Conservation (phyloP, 2,797 vertebrate species). For the Brachyrhaphis roseni region DNA sequence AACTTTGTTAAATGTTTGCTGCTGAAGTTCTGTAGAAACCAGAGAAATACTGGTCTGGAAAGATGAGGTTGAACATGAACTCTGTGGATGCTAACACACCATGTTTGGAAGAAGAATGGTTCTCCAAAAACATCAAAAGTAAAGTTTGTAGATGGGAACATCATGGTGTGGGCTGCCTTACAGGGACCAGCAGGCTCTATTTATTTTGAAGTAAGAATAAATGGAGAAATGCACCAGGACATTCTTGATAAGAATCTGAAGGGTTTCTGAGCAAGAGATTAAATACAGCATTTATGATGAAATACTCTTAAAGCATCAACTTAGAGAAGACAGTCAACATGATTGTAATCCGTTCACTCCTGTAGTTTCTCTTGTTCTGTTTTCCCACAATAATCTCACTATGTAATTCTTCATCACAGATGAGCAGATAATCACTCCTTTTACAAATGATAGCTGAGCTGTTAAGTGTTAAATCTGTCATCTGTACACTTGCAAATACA, state of each 20-base stretch:
- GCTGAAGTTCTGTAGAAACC: not conserved
- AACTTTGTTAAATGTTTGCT: not conserved
- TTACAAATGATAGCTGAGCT: constrained; percentile 2
- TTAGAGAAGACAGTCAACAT: not conserved
- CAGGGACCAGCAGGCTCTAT: not conserved
- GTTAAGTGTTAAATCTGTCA: constrained; percentile 21
- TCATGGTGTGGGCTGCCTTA: not conserved
- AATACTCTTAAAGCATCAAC: not conserved
- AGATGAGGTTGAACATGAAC: not conserved
- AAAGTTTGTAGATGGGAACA: not conserved
- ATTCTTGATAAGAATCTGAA: not conserved
- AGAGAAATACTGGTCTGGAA: not conserved
- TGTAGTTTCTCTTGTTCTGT: not conserved
- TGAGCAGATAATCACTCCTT: constrained; percentile 3
- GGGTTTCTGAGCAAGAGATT: not conserved
- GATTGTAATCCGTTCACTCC: not conserved
- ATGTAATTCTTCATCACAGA: not conserved
- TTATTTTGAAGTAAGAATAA: not conserved
- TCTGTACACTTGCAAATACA: constrained; percentile 30
- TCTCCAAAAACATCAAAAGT: not conserved
- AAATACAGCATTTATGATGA: not conserved
- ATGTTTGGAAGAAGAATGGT: not conserved
- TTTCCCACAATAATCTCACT: not conserved
- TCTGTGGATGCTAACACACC: not conserved
- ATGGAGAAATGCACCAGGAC: not conserved